A percentile compares a stretch with the other conserved stretches of the same genome.
Conservation (phyloP, 1,140 invertebrate genomes). For the Nasonia vitripennis region DNA sequence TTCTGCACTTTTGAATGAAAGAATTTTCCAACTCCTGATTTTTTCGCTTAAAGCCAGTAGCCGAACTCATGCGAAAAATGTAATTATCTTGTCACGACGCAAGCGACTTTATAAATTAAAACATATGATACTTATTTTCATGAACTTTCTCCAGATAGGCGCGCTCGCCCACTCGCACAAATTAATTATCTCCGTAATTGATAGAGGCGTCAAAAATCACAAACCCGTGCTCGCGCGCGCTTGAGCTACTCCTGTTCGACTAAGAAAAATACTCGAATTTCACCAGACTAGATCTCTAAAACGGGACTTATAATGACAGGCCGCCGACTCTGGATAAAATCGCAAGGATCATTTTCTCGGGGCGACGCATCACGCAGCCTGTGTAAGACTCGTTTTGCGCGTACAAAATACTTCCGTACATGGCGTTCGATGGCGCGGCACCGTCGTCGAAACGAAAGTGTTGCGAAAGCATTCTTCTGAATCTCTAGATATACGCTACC, state of each 20-base stretch:
- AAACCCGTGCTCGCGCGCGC: neutral
- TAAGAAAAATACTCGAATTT: neutral
- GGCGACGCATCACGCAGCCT: neutral
- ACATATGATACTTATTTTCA: neutral
- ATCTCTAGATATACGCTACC: conserved; percentile 72
- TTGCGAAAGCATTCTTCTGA: conserved; percentile 12
- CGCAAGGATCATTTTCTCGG: neutral
- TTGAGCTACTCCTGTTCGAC: neutral
- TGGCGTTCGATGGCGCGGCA: neutral
- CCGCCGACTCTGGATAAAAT: neutral
- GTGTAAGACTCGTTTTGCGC: neutral
- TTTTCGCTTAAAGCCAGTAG: neutral
- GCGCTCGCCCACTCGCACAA: neutral
- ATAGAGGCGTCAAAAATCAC: neutral
- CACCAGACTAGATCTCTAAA: neutral
- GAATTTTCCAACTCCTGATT: neutral
- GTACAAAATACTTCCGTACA: neutral
- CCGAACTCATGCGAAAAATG: no score
- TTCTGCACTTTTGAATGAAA: no score
- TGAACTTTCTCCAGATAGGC: neutral
- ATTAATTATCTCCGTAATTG: neutral
- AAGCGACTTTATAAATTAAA: no score
- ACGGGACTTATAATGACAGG: neutral
- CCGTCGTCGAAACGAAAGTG: conserved; percentile 4
- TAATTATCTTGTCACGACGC: no score